Evolutionary conservation across 1,140 invertebrate genomes (phyloP), one percentile per base, ranked within the genome.

Genomic region (Oscheius sp.): DNA sequence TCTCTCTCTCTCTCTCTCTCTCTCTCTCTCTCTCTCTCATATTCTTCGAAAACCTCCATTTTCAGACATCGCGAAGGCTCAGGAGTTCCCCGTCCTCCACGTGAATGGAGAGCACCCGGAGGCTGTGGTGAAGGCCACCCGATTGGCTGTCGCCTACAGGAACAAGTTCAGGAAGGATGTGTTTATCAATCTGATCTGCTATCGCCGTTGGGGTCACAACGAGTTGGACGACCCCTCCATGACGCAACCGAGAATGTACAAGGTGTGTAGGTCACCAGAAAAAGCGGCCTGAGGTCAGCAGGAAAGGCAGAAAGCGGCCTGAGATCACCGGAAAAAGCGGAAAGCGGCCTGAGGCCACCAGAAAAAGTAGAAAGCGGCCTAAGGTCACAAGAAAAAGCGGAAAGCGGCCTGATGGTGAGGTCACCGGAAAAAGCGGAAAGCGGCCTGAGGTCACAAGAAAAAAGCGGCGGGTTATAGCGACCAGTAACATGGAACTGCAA

Each of bases 191-290:
- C 86, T 97, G 74, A 90, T 96, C 78, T 98, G 95, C 86, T 98
- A 90, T 83, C 89, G 89, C 18, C 85, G 90, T 77, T 95, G 92
- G 90, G 94, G 95, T 2, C 96, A 99, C 84, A 99, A 99, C 85
- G 96, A 99, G 86, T 74, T 98, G 28, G 96, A 99, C 84, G 94
- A 99, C 85, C 95, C 96, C 0, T 91, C 91, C 0, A 94, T 98
- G 80, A 99, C 96, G 1, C 96, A 97, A 87, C 96, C 96, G 0
- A 68, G 89, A 15, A 88, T 96, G 80, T 98, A 99, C 84, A 88
- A 73, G 49, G 69, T 45, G 18, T 45, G 42, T 0, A 15, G 15
- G 23, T 45, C 23, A n/a, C n/a, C n/a, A n/a, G n/a, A n/a, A n/a
- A n/a, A n/a, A n/a, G n/a, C n/a, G n/a, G n/a, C n/a, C n/a, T n/a